Base-by-base conservation (phyloP, 2,797 vertebrate species). In the Huso huso region DNA sequence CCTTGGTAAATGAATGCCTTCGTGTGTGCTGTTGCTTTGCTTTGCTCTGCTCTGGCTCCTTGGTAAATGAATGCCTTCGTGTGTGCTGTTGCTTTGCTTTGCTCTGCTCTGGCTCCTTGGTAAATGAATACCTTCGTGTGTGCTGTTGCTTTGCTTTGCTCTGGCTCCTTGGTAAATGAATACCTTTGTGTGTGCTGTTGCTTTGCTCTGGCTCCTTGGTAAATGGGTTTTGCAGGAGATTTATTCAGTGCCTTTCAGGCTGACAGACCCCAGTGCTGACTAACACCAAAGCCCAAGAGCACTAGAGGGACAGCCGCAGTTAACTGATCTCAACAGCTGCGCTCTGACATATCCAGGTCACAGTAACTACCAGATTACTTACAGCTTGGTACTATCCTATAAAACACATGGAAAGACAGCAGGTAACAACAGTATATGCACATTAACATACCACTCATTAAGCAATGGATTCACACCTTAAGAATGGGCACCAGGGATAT, bases 251-350 rank as follows among this genome's bases (percentile, higher is more conserved):
- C 23, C 10, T 49, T 6, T 11, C 23, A 12, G 48, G 8, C 10
- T 48, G 8, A 9, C 66, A 50, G 15, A 11, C 3, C 18, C 48
- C 18, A 12, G 13, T 37, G 37, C 37, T 37, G 37, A 37, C 37
- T 37, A 37, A n/a, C n/a, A n/a, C n/a, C n/a, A n/a, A n/a, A 37
- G 37, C 37, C 37, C 37, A 37, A 1, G 37, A 37, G 37, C 37
- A 37, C 3, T 37, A 37, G 37, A 37, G 37, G 37, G 37, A 37
- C 37, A 4, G 63, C 37, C 51, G 15, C 50, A 62, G 9, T 61
- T 74, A 78, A 89, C 8, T 18, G 84, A 81, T 72, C 67, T 77
- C 66, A 63, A 18, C 86, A 86, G 81, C 76, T 86, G 86, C 51
- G 7, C 18, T 1, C 12, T 2, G 48, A 1, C 12, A 61, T 13